Evolutionary conservation across 2,113 vertebrate genomes (phyloP).

Genomic region (Semicossyphus pulcher): DNA sequence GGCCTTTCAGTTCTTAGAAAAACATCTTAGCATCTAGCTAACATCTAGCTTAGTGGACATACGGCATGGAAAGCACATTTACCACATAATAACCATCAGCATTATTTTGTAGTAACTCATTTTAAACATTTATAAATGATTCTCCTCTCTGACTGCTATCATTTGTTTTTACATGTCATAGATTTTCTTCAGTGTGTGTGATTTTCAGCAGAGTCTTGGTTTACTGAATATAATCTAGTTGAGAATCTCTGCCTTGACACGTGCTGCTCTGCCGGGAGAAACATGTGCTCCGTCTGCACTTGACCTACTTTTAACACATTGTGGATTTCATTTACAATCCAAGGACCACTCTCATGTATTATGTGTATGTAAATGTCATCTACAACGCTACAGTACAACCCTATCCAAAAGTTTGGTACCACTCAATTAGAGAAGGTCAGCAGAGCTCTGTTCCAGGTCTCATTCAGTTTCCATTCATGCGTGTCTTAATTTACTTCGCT

Average conservation of each 20-base stretch:
- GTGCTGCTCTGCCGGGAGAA: background rate
- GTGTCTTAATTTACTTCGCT: conserved; percentile 50
- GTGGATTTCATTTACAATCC: conserved; percentile 48
- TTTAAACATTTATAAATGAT: no score
- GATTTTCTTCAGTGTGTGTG: no score
- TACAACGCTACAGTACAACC: conserved; percentile 20
- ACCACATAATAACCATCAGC: no score
- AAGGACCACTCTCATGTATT: conserved; percentile 33
- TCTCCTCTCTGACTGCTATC: no score
- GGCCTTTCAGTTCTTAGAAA: no score
- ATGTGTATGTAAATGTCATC: conserved; percentile 67
- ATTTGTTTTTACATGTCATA: no score
- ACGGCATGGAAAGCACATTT: no score
- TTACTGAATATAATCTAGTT: no score
- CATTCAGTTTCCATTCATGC: conserved; percentile 56
- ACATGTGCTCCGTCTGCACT: conserved; percentile 9
- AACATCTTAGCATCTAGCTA: no score
- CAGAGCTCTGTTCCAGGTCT: conserved; percentile 43
- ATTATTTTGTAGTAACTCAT: no score
- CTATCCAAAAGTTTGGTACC: conserved; percentile 41
- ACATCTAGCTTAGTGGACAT: no score
- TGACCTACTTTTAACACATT: conserved; percentile 53
- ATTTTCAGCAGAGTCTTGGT: no score
- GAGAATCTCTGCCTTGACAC: conserved; percentile 2
- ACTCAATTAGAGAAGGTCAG: conserved; percentile 82